phyloP scores from a whole-genome alignment of 1,140 invertebrate genomes.

The Lysiphlebus fabarum region DNA sequence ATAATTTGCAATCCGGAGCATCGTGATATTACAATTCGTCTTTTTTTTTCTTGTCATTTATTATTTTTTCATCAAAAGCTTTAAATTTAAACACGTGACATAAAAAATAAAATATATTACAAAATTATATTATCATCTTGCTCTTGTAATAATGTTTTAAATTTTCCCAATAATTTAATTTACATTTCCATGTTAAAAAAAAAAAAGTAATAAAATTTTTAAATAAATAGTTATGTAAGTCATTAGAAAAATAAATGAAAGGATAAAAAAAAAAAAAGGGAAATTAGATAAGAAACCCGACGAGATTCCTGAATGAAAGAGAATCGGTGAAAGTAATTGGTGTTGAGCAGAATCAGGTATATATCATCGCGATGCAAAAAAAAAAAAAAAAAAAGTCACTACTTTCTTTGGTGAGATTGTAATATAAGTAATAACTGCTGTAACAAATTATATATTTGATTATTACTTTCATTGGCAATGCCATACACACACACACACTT shows the following conservation, averaged over 20 bases:
- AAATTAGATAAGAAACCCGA: conserved; percentile 5
- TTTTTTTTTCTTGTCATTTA: neutral
- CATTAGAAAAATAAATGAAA: too few relatives aligned
- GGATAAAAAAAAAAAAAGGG: conserved; percentile 4
- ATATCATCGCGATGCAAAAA: conserved; percentile 29
- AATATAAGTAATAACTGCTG: neutral
- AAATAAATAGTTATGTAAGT: too few relatives aligned
- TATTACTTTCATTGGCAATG: conserved; percentile 51
- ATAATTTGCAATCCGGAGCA: conserved; percentile 24
- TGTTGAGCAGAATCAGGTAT: conserved; percentile 16
- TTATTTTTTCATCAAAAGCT: neutral
- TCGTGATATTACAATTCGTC: conserved; percentile 6
- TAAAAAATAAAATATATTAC: conserved; percentile 6
- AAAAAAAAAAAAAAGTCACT: conserved; percentile 45
- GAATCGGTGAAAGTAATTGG: conserved; percentile 24
- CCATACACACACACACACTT: conserved; percentile 26
- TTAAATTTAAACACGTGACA: conserved; percentile 5
- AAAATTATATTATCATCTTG: conserved; percentile 11
- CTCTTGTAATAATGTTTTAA: conserved; percentile 1
- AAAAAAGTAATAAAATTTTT: too few relatives aligned
- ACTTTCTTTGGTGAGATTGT: conserved; percentile 38
- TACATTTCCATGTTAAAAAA: too few relatives aligned
- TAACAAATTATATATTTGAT: conserved; percentile 6
- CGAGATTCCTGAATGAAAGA: conserved; percentile 19
- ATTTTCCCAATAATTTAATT: too few relatives aligned